phyloP scores from a whole-genome alignment of 2,113 vertebrate species.

The Caranx ignobilis region DNA sequence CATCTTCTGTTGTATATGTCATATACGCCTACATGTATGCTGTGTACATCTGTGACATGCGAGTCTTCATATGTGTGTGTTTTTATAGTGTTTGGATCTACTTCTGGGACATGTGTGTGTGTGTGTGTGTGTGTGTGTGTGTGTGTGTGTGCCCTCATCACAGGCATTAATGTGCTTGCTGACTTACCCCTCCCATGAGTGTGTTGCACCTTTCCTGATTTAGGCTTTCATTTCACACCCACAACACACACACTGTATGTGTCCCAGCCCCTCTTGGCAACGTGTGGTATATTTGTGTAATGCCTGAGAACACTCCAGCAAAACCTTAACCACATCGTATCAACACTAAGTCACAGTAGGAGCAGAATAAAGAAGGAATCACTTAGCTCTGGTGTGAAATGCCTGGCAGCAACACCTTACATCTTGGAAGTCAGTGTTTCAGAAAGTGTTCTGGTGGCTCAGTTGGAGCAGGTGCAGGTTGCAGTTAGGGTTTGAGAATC shows the following conservation, averaged over 20 bases:
- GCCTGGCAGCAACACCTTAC: slow-evolving; percentile 11
- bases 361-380: slow-evolving; percentile 25
- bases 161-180: not conserved
- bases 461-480: not conserved
- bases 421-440: slow-evolving; percentile 24
- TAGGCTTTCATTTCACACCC: slow-evolving; percentile 51
- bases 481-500: not conserved
- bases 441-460: not conserved
- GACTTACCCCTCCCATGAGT: slow-evolving; percentile 14
- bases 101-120: not conserved
- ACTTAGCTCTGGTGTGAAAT: slow-evolving; percentile 22
- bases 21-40: not conserved
- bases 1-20: not conserved
- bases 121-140: too few species aligned
- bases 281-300: slow-evolving; percentile 34
- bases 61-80: not conserved
- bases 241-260: not conserved
- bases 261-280: not conserved
- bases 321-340: slow-evolving; percentile 19
- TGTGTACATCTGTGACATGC: not conserved
- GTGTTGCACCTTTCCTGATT: slow-evolving; percentile 37
- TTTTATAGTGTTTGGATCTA: not conserved
- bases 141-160: not conserved
- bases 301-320: slow-evolving; percentile 30
- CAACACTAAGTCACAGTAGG: slow-evolving; percentile 31